A percentile compares a stretch with the other conserved stretches of the same genome.
Conservation (phyloP, 2,888 invertebrate genomes). For the Agonopterix heracliana region DNA sequence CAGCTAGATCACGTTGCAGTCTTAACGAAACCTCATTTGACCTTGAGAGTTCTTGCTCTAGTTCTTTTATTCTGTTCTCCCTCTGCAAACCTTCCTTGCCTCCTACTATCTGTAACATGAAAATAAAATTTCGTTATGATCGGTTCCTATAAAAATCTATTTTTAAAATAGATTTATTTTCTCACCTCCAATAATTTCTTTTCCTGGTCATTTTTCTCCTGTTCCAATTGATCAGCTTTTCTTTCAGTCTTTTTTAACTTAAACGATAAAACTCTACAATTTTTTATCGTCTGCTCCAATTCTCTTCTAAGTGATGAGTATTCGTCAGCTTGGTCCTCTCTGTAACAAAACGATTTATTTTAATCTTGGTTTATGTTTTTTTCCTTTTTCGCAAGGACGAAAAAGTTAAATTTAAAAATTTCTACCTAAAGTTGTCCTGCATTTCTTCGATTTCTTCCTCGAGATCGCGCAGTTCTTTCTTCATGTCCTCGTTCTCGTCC, state of each 20-base stretch:
- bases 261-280: conserved; percentile 98
- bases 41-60: conserved; percentile 90
- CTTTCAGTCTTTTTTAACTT: conserved; percentile 97
- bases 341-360: conserved; percentile 35
- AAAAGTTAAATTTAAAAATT: neutral
- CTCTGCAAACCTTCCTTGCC: conserved; percentile 78
- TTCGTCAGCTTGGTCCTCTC: conserved; percentile 98
- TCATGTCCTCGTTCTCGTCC: conserved; percentile 97
- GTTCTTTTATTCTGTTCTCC: conserved; percentile 82
- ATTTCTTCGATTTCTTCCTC: conserved; percentile 99
- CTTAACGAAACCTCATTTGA: conserved; percentile 84
- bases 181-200: conserved; percentile 77
- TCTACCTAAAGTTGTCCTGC: conserved; percentile 93
- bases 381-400: neutral
- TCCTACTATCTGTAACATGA: conserved; percentile 59
- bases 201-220: conserved; percentile 86
- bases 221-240: conserved; percentile 89
- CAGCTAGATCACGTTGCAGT: conserved; percentile 83
- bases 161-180: conserved; percentile 1
- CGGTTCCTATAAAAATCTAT: neutral
- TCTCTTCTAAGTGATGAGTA: conserved; percentile 96
- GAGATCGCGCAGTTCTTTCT: conserved; percentile 93
- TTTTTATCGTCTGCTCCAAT: conserved; percentile 97
- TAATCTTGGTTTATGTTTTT: neutral
- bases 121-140: neutral